A percentile compares a stretch with the other conserved stretches of the same genome.
phyloP scores from a whole-genome alignment of 2,113 vertebrate species.

The Paraplagusia blochii region DNA sequence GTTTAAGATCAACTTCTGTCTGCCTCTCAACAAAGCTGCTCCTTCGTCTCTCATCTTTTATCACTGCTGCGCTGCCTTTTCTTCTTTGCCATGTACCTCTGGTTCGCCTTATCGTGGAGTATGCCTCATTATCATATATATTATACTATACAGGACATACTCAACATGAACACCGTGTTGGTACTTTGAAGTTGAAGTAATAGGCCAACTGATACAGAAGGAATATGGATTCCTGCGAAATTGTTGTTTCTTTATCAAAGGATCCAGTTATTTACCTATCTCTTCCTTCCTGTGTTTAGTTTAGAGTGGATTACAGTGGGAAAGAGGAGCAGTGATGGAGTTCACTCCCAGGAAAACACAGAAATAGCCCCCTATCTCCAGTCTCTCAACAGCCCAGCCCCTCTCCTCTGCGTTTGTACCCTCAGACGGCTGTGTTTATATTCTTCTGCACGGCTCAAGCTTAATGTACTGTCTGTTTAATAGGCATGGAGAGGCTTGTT shows the following conservation, averaged over 20 bases:
- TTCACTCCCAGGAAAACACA: conserved; percentile 62
- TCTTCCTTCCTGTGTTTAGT: conserved; percentile 78
- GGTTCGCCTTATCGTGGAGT: conserved; percentile 21
- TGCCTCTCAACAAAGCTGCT: conserved; percentile 27
- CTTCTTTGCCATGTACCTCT: conserved; percentile 18
- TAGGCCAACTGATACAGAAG: conserved; percentile 21
- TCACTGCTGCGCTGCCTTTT: neutral
- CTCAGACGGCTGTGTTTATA: conserved; percentile 75
- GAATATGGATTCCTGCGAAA: conserved; percentile 15
- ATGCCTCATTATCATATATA: conserved; percentile 16
- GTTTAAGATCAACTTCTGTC: conserved; percentile 37
- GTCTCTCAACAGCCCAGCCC: neutral
- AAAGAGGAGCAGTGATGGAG: conserved; percentile 42
- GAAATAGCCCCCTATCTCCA: conserved; percentile 30
- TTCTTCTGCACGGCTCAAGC: conserved; percentile 48
- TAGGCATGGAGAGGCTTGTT: conserved; percentile 67
- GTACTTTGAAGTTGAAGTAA: conserved; percentile 38
- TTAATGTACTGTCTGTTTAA: conserved; percentile 76
- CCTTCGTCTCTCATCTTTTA: conserved; percentile 22
- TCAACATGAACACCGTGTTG: neutral
- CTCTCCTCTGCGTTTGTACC: conserved; percentile 15
- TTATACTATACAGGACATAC: conserved; percentile 8
- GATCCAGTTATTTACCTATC: conserved; percentile 66
- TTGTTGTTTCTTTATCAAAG: conserved; percentile 63
- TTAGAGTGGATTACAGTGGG: conserved; percentile 57